These are phyloP conservation scores for Capromys pilorides DNA, from an alignment of 2,797 vertebrate genomes.

Conservation along the genomic window DNA sequence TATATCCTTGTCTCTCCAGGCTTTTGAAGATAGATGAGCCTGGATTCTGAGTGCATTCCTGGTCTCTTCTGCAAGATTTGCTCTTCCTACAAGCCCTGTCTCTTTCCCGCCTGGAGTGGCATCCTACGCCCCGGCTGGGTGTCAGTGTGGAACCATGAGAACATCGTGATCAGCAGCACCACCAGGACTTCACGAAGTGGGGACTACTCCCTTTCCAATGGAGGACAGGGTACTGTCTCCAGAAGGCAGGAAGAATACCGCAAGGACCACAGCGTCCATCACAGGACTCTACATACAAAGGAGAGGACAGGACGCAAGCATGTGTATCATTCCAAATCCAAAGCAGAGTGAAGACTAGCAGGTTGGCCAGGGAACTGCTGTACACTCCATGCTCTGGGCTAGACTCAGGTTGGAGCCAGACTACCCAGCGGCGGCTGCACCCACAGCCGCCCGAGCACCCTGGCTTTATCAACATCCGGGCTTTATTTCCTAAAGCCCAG, in stretches of 20 bases:
- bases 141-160: not conserved
- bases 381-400: not conserved
- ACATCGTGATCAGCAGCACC: not conserved
- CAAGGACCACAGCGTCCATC: not conserved
- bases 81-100: not conserved
- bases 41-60: not conserved
- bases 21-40: not conserved
- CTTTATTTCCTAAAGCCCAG: not conserved
- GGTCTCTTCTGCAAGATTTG: not conserved
- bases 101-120: not conserved
- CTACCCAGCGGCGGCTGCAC: not conserved
- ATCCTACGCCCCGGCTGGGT: not conserved
- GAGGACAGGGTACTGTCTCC: not conserved
- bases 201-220: not conserved
- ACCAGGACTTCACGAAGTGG: not conserved
- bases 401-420: not conserved
- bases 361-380: not conserved
- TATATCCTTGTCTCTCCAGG: not conserved
- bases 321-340: not conserved
- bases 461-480: not conserved
- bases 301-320: not conserved
- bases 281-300: not conserved
- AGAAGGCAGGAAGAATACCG: not conserved
- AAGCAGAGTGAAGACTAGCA: not conserved
- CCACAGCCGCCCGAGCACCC: not conserved